phyloP scores from a whole-genome alignment of 2,888 invertebrate genomes.

The Andrena minutula region DNA sequence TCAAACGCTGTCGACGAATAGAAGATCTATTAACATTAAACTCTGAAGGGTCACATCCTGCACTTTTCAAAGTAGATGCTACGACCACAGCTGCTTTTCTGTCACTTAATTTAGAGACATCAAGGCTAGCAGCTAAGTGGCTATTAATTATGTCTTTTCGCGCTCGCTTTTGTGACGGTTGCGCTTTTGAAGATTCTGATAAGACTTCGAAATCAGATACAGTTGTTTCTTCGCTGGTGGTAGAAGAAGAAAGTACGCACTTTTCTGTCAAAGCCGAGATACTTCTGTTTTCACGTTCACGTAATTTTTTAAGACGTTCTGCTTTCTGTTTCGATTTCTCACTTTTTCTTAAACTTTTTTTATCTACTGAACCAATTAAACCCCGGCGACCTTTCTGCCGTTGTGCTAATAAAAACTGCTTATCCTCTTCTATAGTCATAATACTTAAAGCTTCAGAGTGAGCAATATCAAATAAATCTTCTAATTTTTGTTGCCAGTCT shows the following conservation, averaged over 20 bases:
- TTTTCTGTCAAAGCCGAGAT: conserved; percentile 4
- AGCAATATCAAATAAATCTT: no score
- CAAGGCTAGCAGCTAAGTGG: conserved; percentile 1
- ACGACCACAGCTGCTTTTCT: conserved; percentile 8
- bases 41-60: conserved; percentile 53
- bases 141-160: conserved; percentile 7
- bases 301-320: conserved; percentile 1
- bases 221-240: conserved; percentile 4
- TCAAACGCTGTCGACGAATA: conserved; percentile 7
- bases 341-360: background rate
- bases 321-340: background rate
- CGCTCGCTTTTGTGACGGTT: background rate
- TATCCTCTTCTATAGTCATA: background rate
- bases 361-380: conserved; percentile 4
- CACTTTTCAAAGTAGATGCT: conserved; percentile 20
- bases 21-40: conserved; percentile 34
- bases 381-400: conserved; percentile 1
- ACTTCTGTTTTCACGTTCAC: conserved; percentile 1
- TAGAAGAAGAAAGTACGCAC: background rate
- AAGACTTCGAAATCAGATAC: background rate
- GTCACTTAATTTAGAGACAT: conserved; percentile 4
- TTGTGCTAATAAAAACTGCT: background rate
- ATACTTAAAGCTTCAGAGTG: no score
- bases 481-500: background rate
- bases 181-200: conserved; percentile 4